These are phyloP conservation scores for Hiodon alosoides DNA, from an alignment of 2,113 vertebrate genomes.

Conservation along the genomic window DNA sequence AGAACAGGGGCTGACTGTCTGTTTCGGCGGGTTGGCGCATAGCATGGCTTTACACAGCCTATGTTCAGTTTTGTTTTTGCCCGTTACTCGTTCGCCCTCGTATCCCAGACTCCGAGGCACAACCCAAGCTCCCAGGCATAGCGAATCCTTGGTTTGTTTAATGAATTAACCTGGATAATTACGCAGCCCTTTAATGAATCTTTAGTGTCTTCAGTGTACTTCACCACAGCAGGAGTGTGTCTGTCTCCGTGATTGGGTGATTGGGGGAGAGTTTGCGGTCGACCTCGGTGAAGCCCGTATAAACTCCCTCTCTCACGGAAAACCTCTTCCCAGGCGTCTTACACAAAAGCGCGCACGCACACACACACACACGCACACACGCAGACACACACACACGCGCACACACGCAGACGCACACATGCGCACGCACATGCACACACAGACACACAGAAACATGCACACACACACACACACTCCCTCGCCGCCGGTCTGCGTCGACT, in stretches of 20 bases:
- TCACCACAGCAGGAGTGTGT: conserved; percentile 30
- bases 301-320: conserved; percentile 62
- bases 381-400: conserved; percentile 15
- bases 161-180: background rate
- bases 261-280: conserved; percentile 49
- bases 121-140: too few relatives aligned
- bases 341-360: conserved; percentile 28
- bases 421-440: too few relatives aligned
- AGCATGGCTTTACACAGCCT: too few relatives aligned
- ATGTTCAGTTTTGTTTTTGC: too few relatives aligned
- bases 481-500: too few relatives aligned
- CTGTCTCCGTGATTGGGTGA: conserved; percentile 28
- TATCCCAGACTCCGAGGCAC: too few relatives aligned
- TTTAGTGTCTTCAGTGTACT: background rate
- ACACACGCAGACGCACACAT: conserved; percentile 2
- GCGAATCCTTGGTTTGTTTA: background rate
- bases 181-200: background rate
- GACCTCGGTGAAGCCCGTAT: conserved; percentile 53
- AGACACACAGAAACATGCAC: too few relatives aligned
- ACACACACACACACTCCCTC: too few relatives aligned
- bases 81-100: too few relatives aligned
- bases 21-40: too few relatives aligned
- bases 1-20: too few relatives aligned
- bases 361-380: too few relatives aligned
- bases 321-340: conserved; percentile 56